These are phyloP conservation scores for Chymomyza fuscimana DNA, from an alignment of 2,888 invertebrate species.

Conservation along the genomic window DNA sequence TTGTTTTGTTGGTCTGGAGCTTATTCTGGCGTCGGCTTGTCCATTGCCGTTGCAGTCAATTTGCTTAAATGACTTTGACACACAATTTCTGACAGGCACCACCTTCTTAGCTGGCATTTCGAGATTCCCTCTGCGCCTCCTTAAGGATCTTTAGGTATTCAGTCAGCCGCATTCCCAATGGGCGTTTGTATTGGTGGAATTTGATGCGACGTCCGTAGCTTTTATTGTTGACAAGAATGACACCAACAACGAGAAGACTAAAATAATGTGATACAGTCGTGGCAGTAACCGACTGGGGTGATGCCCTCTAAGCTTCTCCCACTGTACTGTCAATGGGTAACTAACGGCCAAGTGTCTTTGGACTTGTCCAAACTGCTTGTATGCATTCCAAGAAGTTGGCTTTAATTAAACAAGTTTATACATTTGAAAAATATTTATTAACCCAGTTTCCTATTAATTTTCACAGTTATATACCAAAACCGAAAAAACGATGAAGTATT, in stretches of 20 bases:
- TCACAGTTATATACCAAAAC: no score
- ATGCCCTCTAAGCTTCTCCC: no score
- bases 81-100: background rate
- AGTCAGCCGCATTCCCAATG: background rate
- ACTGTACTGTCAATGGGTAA: no score
- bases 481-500: no score
- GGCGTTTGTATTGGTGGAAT: background rate
- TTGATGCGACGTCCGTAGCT: background rate
- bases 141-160: background rate
- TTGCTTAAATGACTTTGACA: slow-evolving; percentile 27
- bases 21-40: background rate
- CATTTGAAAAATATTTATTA: no score
- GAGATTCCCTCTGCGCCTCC: background rate
- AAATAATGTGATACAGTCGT: background rate
- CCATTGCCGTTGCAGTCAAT: slow-evolving; percentile 25
- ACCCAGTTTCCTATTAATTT: no score
- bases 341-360: no score
- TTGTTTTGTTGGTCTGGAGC: no score
- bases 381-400: no score
- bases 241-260: background rate
- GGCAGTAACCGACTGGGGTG: no score
- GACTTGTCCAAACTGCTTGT: no score
- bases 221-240: background rate
- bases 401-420: no score
- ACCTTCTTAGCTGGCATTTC: background rate